Evolutionary conservation across 1,140 invertebrate species (phyloP).

Genomic region (Telenomus remus): DNA sequence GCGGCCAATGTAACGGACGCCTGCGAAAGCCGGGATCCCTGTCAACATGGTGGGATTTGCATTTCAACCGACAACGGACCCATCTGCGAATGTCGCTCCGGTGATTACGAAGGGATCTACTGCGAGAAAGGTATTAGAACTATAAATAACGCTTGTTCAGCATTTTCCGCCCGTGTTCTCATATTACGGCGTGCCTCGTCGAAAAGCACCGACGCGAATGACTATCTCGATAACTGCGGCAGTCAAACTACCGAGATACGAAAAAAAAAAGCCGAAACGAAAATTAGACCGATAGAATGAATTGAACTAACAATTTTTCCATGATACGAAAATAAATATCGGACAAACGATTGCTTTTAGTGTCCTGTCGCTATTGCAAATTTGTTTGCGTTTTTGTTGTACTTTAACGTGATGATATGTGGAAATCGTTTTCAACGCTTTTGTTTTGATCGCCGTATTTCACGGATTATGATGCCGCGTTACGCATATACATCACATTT

Average conservation of each 20-base stretch:
- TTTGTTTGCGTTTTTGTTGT: constrained; percentile 28
- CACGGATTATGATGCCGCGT: constrained; percentile 20
- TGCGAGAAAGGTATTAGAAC: constrained; percentile 90
- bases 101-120: constrained; percentile 92
- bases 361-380: constrained; percentile 20
- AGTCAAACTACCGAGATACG: constrained; percentile 11
- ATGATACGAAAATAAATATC: constrained; percentile 15
- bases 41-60: constrained; percentile 94
- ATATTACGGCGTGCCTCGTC: constrained; percentile 41
- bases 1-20: constrained; percentile 81
- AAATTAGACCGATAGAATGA: constrained; percentile 21
- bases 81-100: constrained; percentile 92
- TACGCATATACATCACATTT: constrained; percentile 36
- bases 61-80: constrained; percentile 95
- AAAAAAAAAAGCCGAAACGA: neutral
- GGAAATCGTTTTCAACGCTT: constrained; percentile 14
- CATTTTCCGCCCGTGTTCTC: constrained; percentile 22
- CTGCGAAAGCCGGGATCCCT: constrained; percentile 91
- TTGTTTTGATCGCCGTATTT: constrained; percentile 22
- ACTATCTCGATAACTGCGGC: constrained; percentile 21
- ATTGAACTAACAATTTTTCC: constrained; percentile 32
- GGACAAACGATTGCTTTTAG: constrained; percentile 16
- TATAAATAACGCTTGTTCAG: constrained; percentile 46
- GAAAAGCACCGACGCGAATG: constrained; percentile 36
- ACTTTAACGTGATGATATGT: constrained; percentile 25